These are phyloP conservation scores for Drosophila histrio DNA, from an alignment of 2,888 invertebrate species.

Conservation along the genomic window DNA sequence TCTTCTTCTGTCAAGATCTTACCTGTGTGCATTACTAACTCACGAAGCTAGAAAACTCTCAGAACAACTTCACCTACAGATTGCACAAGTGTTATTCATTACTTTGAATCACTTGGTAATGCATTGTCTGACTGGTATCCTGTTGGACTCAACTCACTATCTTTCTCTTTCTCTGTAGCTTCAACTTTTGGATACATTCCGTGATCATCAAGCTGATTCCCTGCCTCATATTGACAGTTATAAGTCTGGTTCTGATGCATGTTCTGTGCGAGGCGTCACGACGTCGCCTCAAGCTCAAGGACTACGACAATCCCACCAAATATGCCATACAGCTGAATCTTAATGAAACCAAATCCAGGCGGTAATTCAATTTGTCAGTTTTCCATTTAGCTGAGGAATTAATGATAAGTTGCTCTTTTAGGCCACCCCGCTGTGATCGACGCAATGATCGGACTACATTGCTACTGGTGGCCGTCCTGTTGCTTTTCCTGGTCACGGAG, in stretches of 20 bases:
- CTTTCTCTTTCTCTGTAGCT: constrained; percentile 59
- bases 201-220: constrained; percentile 91
- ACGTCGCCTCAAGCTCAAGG: constrained; percentile 89
- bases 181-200: constrained; percentile 91
- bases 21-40: too few relatives aligned
- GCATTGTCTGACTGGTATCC: too few relatives aligned
- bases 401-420: constrained; percentile 14
- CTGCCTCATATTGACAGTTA: constrained; percentile 89
- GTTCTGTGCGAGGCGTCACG: constrained; percentile 91
- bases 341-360: constrained; percentile 65
- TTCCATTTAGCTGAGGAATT: too few relatives aligned
- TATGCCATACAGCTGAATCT: constrained; percentile 83
- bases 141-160: too few relatives aligned
- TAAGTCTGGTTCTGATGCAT: constrained; percentile 87
- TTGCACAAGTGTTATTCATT: too few relatives aligned
- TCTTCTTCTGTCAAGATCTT: too few relatives aligned
- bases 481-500: constrained; percentile 94
- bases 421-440: constrained; percentile 87
- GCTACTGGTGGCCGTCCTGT: constrained; percentile 93
- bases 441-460: constrained; percentile 94
- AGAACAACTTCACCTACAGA: too few relatives aligned
- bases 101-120: too few relatives aligned
- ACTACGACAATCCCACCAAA: constrained; percentile 85
- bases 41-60: too few relatives aligned
- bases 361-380: constrained; percentile 36